Base-by-base conservation (phyloP, 2,797 vertebrate genomes). In the Coregonus ussuriensis region DNA sequence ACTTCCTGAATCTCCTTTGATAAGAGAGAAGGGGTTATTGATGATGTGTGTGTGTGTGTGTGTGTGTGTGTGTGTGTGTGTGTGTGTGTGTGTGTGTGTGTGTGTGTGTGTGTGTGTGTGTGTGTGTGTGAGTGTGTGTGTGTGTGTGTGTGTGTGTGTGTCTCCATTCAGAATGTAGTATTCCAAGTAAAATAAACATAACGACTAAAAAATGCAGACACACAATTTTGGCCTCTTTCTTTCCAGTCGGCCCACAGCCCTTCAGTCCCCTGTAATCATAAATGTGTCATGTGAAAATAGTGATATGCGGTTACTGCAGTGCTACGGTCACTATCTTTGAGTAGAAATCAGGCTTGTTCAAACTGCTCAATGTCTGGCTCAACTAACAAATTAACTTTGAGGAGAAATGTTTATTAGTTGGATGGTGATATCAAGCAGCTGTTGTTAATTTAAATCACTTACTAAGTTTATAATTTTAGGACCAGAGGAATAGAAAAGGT, bases 331-430 rank as follows among this genome's bases (percentile, higher is more conserved):
- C 25, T 37, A 4, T 79, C 51, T 71, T 68, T 33, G 41, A 76
- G 54, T 41, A 66, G 1, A 81, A 72, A 75, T 81, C 82, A 86
- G 88, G 70, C 31, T 25, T 18, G 4, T 70, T 41, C 37, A 41
- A 41, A 41, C 37, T 41, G 37, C 37, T 1, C 37, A 41, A 41
- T 41, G 6, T 41, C 37, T 41, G 82, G 83, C 54, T 56, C 54
- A 56, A 56, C 54, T 56, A 5, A 1, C 6, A 15, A 56, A 16
- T 16, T 56, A 6, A 4, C n/a, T n/a, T 56, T 41, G 37, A 41
- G 16, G 18, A 56, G 54, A n/a, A 56, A 56, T n/a, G 14, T 56
- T 56, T n/a, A 56, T 56, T 56, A 4, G 4, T 56, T 56, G 18
- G 54, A 56, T 16, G 6, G 54, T 56, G 54, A 56, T 6, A n/a